phyloP scores from a whole-genome alignment of 2,797 vertebrate genomes.

The Ptychadena robeensis region DNA sequence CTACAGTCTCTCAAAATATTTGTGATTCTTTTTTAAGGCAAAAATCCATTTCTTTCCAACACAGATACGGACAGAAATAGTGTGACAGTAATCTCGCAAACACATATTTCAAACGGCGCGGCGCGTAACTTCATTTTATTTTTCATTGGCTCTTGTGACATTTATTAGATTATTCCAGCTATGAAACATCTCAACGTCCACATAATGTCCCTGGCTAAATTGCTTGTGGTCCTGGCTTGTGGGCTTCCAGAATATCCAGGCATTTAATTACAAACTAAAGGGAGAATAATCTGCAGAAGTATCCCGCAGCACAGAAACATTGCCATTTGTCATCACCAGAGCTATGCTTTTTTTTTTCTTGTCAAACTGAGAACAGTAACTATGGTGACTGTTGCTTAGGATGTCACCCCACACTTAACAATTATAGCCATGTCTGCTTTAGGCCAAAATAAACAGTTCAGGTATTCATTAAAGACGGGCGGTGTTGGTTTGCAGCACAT shows the following conservation, averaged over 20 bases:
- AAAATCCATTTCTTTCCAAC: slow-evolving; percentile 43
- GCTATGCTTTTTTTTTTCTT: slow-evolving; percentile 3
- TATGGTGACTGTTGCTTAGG: slow-evolving; percentile 41
- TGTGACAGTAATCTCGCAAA: slow-evolving; percentile 43
- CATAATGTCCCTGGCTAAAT: slow-evolving; percentile 36
- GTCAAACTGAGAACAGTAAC: slow-evolving; percentile 32
- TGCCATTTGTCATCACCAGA: slow-evolving; percentile 27
- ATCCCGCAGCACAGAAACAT: slow-evolving; percentile 32
- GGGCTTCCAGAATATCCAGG: slow-evolving; percentile 43
- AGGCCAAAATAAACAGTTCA: not conserved
- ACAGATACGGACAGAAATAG: slow-evolving; percentile 33
- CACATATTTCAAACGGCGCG: slow-evolving; percentile 45
- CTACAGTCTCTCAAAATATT: slow-evolving; percentile 34
- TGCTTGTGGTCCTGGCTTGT: slow-evolving; percentile 48
- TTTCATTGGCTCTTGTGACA: slow-evolving; percentile 53
- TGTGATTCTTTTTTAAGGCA: slow-evolving; percentile 34
- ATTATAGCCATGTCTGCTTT: not conserved
- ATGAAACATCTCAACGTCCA: slow-evolving; percentile 52
- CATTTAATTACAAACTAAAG: slow-evolving; percentile 53
- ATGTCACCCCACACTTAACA: slow-evolving; percentile 20
- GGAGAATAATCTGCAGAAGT: slow-evolving; percentile 40
- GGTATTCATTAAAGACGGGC: not conserved
- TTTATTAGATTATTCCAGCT: slow-evolving; percentile 54
- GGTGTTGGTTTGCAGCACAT: not conserved
- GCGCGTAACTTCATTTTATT: slow-evolving; percentile 59